Evolutionary conservation across 2,113 vertebrate genomes (phyloP).

Genomic region (Microcebus ravelobensis): DNA sequence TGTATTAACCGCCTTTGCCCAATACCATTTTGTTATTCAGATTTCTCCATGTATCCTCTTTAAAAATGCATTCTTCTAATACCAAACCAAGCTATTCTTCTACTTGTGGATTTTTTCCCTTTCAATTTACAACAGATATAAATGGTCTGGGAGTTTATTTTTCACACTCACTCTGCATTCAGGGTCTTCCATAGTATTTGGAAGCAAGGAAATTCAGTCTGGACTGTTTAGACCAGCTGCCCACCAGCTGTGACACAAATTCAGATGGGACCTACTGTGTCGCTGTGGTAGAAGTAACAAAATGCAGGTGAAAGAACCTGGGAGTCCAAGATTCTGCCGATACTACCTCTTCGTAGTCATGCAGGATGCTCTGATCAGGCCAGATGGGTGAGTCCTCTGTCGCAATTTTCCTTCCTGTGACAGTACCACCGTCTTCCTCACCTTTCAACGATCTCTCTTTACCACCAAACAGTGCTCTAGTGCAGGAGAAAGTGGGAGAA

Average conservation of each 20-base stretch:
- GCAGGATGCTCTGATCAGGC: neutral
- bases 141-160: neutral
- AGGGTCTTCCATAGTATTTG: neutral
- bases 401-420: neutral
- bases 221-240: neutral
- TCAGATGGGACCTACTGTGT: neutral
- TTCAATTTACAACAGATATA: neutral
- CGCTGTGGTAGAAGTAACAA: neutral
- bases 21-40: neutral
- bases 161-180: neutral
- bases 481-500: neutral
- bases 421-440: neutral
- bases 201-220: neutral
- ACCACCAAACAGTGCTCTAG: neutral
- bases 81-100: constrained; percentile 13
- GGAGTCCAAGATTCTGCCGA: neutral
- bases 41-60: neutral
- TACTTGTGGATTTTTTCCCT: neutral
- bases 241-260: neutral
- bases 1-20: neutral
- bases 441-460: neutral
- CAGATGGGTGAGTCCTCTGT: neutral
- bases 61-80: neutral
- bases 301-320: neutral
- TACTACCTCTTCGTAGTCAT: too few species aligned